Evolutionary conservation across 64 coral and sea anemone genomes (phyloP), one percentile per base, ranked within the genome.

Genomic region (Stichodactyla mertensii): DNA sequence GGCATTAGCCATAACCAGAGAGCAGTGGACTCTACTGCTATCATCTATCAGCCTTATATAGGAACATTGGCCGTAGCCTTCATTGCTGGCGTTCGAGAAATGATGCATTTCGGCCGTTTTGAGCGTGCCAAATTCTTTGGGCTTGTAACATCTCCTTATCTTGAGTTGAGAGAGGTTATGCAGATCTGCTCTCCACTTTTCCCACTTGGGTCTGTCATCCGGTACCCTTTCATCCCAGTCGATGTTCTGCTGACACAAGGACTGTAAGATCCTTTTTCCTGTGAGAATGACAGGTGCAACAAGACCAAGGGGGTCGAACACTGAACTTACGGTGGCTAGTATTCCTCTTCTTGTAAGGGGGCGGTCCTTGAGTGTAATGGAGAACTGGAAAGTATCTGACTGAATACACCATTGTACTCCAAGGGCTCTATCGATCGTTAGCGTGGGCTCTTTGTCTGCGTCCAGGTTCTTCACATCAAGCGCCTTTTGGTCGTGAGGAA

Each of bases 391-490:
- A 26, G 36, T 52, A 55, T 82, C 79, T 1, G 79, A 52, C 53
- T 77, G n/a, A 77, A 77, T 45, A 52, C 79, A 82, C 79, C 79
- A 82, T 82, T 82, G 79, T 51, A 82, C 79, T 26, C 79, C 36
- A 31, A 82, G 79, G 36, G 45, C 53, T 82, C 45, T 18, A 16
- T 82, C 79, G 2, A 82, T 82, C 14, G 5, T 51, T 51, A 82
- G 23, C 79, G 79, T 55, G 71, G 20, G n/a, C 24, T 71, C 67
- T 71, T 71, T 71, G 67, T 71, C 24, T 19, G 6, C 24, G 67
- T 71, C 67, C 16, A 71, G 67, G 67, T 71, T 71, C 16, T 71
- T 71, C 24, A 71, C 67, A 26, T 18, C 67, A 19, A 71, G 67
- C 24, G 67, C 67, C 24, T 4, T 19, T 71, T 71, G 18, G 67